phyloP scores from a whole-genome alignment of 1,140 invertebrate species.

The Nymphalis io region DNA sequence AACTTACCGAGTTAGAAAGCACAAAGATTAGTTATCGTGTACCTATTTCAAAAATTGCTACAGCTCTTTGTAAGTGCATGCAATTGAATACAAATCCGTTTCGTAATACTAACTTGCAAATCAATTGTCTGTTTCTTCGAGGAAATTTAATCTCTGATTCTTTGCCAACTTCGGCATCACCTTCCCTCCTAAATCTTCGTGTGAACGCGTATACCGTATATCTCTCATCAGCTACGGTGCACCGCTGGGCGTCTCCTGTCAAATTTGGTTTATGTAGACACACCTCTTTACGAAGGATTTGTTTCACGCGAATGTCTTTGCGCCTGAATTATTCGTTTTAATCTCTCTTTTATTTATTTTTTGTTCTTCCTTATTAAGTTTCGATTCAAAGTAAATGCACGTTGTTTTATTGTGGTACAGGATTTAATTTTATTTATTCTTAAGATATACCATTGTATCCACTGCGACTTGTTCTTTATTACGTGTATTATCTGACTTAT shows the following conservation, averaged over 20 bases:
- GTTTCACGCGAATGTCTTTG: slow-evolving; percentile 46
- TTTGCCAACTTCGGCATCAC: slow-evolving; percentile 23
- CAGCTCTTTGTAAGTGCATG: background rate
- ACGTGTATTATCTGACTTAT: slow-evolving; percentile 21
- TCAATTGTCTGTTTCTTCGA: slow-evolving; percentile 1
- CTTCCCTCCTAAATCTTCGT: slow-evolving; percentile 30
- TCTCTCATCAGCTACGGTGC: slow-evolving; percentile 40
- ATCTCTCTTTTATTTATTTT: slow-evolving; percentile 46
- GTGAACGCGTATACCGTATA: slow-evolving; percentile 25
- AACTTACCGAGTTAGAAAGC: slow-evolving; percentile 30
- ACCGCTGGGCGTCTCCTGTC: slow-evolving; percentile 51
- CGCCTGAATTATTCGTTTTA: slow-evolving; percentile 52
- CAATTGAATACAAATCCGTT: background rate
- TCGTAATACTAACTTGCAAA: slow-evolving; percentile 3
- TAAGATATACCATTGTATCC: slow-evolving; percentile 23
- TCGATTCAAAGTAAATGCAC: slow-evolving; percentile 44
- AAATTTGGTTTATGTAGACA: slow-evolving; percentile 51
- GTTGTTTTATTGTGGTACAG: slow-evolving; percentile 32
- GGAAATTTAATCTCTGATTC: background rate
- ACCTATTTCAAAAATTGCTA: background rate
- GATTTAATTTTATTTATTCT: slow-evolving; percentile 37
- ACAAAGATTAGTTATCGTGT: slow-evolving; percentile 33
- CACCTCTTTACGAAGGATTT: slow-evolving; percentile 50
- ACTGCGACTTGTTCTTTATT: slow-evolving; percentile 19
- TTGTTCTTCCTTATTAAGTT: slow-evolving; percentile 43